phyloP scores from a whole-genome alignment of 1,140 invertebrate genomes.

The Eufriesea mexicana region DNA sequence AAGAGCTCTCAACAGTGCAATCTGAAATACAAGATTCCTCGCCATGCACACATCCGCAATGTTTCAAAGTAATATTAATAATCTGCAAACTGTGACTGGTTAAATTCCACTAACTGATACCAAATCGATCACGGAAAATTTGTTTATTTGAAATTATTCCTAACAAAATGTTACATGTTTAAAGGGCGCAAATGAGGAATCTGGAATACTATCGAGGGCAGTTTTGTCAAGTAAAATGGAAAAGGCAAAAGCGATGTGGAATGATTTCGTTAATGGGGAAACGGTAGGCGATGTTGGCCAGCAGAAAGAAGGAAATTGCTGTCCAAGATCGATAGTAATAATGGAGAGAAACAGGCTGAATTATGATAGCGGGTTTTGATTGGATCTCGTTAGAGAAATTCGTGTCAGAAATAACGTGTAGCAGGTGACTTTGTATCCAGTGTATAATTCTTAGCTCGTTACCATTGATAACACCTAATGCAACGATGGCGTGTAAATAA shows the following conservation, averaged over 20 bases:
- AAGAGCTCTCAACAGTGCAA: no score
- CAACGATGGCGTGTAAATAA: slow-evolving; percentile 5
- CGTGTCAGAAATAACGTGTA: neutral
- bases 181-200: no score
- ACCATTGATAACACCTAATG: slow-evolving; percentile 16
- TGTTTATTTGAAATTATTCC: no score
- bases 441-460: neutral
- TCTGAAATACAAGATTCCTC: no score
- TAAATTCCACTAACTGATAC: no score
- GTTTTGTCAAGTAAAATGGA: neutral
- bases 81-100: no score
- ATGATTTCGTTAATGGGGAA: neutral
- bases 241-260: neutral
- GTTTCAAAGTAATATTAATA: no score
- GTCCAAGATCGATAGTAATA: neutral
- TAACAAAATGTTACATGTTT: no score
- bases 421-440: neutral
- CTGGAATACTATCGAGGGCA: no score
- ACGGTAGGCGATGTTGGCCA: neutral
- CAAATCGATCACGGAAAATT: no score
- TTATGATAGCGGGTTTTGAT: neutral
- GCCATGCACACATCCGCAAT: no score
- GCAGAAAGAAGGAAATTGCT: neutral
- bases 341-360: neutral
- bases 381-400: slow-evolving; percentile 25